phyloP scores from a whole-genome alignment of 2,888 invertebrate species.

The Drosophila pegasa region DNA sequence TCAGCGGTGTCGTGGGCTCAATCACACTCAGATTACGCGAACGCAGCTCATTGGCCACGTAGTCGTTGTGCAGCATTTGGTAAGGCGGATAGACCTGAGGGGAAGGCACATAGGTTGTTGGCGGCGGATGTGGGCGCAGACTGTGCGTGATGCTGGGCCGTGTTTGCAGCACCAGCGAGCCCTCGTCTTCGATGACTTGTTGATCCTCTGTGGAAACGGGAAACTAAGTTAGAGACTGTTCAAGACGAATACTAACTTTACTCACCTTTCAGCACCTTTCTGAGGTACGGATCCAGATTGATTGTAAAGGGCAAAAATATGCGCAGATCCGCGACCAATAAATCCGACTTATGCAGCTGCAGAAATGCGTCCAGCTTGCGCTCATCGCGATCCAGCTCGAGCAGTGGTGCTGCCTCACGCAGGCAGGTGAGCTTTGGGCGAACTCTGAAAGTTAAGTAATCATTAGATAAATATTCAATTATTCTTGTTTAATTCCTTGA shows the following conservation, averaged over 20 bases:
- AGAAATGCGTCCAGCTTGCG: conserved; percentile 97
- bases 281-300: conserved; percentile 98
- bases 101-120: conserved; percentile 80
- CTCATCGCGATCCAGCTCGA: conserved; percentile 97
- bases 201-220: conserved; percentile 87
- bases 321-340: conserved; percentile 94
- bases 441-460: conserved; percentile 86
- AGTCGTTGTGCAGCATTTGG: conserved; percentile 81
- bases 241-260: not conserved
- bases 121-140: conserved; percentile 74
- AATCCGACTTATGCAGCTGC: conserved; percentile 93
- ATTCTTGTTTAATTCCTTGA: not conserved
- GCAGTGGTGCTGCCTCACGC: conserved; percentile 94
- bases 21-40: conserved; percentile 76
- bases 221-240: not conserved
- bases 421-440: conserved; percentile 92
- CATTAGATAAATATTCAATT: not conserved
- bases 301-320: conserved; percentile 99
- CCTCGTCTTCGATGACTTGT: conserved; percentile 88
- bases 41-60: conserved; percentile 74
- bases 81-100: conserved; percentile 78
- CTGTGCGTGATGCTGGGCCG: conserved; percentile 80
- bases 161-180: conserved; percentile 82
- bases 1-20: conserved; percentile 76
- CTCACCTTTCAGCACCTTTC: conserved; percentile 97